Evolutionary conservation across 2,113 vertebrate genomes (phyloP), one percentile per base, ranked within the genome.

Genomic region (Calonectris borealis): DNA sequence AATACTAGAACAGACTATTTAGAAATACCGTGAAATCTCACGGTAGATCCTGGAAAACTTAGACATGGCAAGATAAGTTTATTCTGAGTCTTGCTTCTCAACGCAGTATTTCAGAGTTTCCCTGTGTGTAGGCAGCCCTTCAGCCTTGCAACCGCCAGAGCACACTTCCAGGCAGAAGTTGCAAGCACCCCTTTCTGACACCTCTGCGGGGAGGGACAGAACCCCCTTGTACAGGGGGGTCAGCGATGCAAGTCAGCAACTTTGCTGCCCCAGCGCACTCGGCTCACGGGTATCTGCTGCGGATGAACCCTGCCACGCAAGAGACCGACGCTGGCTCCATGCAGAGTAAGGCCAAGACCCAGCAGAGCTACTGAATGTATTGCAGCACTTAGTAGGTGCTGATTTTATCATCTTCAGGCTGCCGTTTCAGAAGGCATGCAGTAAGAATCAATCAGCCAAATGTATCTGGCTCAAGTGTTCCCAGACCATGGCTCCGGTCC

Each of bases 221-320:
- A 11, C 16, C 51, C 16, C 7, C 1, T 0, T 5, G 5, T 8
- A 36, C 0, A 3, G 34, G n/a, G n/a, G n/a, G n/a, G n/a, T n/a
- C 68, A 94, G 27, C 1, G 21, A 54, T 6, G 11, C 6, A 10
- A 31, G 20, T 16, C 58, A n/a, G 9, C 0, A 4, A 27, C 62
- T 46, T 34, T 0, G 1, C 44, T 1, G 0, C 8, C 26, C 2
- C 65, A 40, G 52, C 9, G 4, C 13, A 3, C 34, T 18, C 1
- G 1, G 54, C 44, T 68, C 34, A 6, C 68, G 29, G 82, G 36
- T 11, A 52, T 6, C 51, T 18, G 29, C 15, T 68, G 13, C 1
- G 0, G n/a, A n/a, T 24, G 69, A 87, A 19, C 38, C 17, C 57
- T 40, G 65, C 3, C 46, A 34, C 51, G 21, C 20, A 13, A 34